Conservation (phyloP, 2,797 vertebrate genomes). For the Podarcis siculus region DNA sequence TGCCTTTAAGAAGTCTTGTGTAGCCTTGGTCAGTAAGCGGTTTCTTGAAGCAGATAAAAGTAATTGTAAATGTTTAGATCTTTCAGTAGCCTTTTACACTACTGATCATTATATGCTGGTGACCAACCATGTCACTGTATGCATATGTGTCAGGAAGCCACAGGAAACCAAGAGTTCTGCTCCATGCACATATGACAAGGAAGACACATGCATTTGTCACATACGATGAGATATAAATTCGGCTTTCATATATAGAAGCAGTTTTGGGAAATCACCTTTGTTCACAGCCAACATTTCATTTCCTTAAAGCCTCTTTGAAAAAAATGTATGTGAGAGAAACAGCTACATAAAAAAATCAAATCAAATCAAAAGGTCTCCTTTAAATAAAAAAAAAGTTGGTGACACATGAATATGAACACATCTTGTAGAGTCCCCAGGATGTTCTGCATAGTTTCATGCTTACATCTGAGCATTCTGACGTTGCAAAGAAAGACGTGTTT, state of each 20-base stretch:
- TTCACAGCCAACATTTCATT: too few relatives aligned
- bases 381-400: neutral
- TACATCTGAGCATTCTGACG: neutral
- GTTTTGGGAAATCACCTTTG: neutral
- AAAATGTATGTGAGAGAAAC: neutral
- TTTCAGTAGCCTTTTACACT: neutral
- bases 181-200: neutral
- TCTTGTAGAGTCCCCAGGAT: neutral
- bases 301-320: neutral
- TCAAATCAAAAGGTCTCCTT: too few relatives aligned
- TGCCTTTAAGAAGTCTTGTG: neutral
- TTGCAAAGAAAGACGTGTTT: neutral
- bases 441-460: neutral
- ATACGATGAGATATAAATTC: neutral
- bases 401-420: neutral
- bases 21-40: neutral
- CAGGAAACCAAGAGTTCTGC: neutral
- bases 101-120: too few relatives aligned
- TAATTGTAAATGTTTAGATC: neutral
- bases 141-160: neutral
- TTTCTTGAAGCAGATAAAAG: neutral
- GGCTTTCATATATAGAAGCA: neutral
- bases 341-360: neutral
- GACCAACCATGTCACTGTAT: neutral
- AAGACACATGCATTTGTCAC: neutral